Conservation (phyloP, 2,113 vertebrate genomes). For the Chionodraco myersi region DNA sequence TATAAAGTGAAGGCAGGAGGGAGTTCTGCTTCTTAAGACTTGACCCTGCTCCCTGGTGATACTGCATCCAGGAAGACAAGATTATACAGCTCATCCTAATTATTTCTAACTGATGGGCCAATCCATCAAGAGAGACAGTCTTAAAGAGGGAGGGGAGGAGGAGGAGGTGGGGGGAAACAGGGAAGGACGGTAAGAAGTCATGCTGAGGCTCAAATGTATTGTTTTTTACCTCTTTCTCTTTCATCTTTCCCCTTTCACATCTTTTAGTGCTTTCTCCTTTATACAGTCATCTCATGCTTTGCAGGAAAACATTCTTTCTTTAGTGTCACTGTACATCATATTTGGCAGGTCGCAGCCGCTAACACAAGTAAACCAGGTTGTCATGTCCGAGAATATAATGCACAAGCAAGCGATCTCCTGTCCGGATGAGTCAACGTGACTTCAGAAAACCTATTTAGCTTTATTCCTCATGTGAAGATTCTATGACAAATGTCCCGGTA, state of each 20-base stretch:
- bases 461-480: constrained; percentile 62
- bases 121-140: constrained; percentile 78
- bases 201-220: constrained; percentile 33
- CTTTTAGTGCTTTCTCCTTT: constrained; percentile 1
- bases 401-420: constrained; percentile 24
- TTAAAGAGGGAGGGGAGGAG: constrained; percentile 39
- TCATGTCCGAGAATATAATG: constrained; percentile 18
- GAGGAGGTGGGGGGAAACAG: constrained; percentile 21
- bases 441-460: constrained; percentile 62
- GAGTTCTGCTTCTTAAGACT: constrained; percentile 67
- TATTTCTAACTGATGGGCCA: constrained; percentile 83
- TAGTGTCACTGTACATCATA: not conserved
- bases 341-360: constrained; percentile 18
- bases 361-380: constrained; percentile 22
- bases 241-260: constrained; percentile 13
- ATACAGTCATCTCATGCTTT: not conserved
- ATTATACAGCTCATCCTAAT: constrained; percentile 79
- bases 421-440: constrained; percentile 50
- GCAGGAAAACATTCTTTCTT: not conserved
- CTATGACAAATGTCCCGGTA: constrained; percentile 66
- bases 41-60: constrained; percentile 71
- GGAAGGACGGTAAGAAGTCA: constrained; percentile 34
- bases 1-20: constrained; percentile 64
- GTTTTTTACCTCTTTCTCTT: not conserved
- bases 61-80: constrained; percentile 75